Evolutionary conservation across 2,888 invertebrate genomes (phyloP), one percentile per base, ranked within the genome.

Genomic region (Graphium colonna): DNA sequence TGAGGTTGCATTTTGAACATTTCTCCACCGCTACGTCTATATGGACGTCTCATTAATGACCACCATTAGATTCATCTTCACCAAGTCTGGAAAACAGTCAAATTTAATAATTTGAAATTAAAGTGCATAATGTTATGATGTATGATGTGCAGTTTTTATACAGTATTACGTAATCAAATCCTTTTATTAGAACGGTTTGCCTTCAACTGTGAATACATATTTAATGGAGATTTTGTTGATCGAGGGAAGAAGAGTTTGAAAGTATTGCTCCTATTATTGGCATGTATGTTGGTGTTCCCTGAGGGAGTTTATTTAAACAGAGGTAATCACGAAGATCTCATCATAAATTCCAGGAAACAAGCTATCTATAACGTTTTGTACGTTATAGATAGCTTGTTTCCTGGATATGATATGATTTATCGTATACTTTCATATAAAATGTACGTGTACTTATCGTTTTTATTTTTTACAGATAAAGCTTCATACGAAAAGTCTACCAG

Each of bases 171-270:
- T 33, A 33, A 33, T 33, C 2, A 7, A 33, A 33, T 33, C 75
- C 72, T 51, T 16, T 58, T 66, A 64, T 44, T 87, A 98, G 97
- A 98, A 98, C 81, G 97, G 97, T 49, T 91, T 97, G 67, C 98
- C 98, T 13, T 95, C 96, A 5, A 91, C 94, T n/a, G 96, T 96
- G 77, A 98, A 16, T 95, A 98, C 87, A 93, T 98, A 67, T 98
- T 98, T 90, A 98, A 97, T 79, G 98, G 98, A 8, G 98, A 98
- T 80, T 98, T 97, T 80, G 97, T 98, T 57, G 98, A 98, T 84
- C 92, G 98, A 55, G 98, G 98, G 43, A 94, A 94, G 73, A 94
- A 96, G 76, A 95, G 97, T 0, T 88, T 97, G 43, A 98, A 98
- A 84, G 96, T 97, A 28, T 90, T 96, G 48, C 0, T 95, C 95